These are phyloP conservation scores for Melospiza melodia DNA, from an alignment of 2,113 vertebrate genomes.

Conservation along the genomic window DNA sequence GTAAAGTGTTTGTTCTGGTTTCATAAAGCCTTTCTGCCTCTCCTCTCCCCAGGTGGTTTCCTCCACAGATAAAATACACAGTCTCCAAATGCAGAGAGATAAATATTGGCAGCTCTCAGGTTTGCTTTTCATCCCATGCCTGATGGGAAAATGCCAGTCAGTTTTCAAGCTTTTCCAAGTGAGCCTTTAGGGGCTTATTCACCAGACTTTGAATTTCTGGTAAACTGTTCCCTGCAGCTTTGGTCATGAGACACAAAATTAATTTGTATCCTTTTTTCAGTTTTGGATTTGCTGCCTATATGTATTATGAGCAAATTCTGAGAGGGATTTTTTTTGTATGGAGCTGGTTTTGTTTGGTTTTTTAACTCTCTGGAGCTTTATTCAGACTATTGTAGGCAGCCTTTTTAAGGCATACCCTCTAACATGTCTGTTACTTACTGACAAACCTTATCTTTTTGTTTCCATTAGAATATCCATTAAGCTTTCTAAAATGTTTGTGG, in stretches of 20 bases:
- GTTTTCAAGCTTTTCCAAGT: slow-evolving; percentile 58
- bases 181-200: slow-evolving; percentile 39
- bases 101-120: slow-evolving; percentile 57
- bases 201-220: slow-evolving; percentile 46
- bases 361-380: background rate
- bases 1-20: slow-evolving; percentile 40
- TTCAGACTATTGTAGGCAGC: background rate
- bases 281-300: slow-evolving; percentile 14
- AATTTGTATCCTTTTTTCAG: slow-evolving; percentile 4
- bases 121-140: slow-evolving; percentile 60
- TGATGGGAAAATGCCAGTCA: slow-evolving; percentile 50
- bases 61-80: slow-evolving; percentile 27
- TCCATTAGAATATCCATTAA: background rate
- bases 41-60: background rate
- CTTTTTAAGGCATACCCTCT: background rate
- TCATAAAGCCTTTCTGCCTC: slow-evolving; percentile 22
- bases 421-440: background rate
- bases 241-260: slow-evolving; percentile 1
- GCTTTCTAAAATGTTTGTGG: background rate
- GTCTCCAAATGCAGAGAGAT: slow-evolving; percentile 29
- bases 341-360: background rate
- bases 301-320: background rate
- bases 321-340: background rate
- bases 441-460: background rate
- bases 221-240: slow-evolving; percentile 35